These are phyloP conservation scores for Xylocampa areola DNA, from an alignment of 2,888 invertebrate genomes.

Conservation along the genomic window DNA sequence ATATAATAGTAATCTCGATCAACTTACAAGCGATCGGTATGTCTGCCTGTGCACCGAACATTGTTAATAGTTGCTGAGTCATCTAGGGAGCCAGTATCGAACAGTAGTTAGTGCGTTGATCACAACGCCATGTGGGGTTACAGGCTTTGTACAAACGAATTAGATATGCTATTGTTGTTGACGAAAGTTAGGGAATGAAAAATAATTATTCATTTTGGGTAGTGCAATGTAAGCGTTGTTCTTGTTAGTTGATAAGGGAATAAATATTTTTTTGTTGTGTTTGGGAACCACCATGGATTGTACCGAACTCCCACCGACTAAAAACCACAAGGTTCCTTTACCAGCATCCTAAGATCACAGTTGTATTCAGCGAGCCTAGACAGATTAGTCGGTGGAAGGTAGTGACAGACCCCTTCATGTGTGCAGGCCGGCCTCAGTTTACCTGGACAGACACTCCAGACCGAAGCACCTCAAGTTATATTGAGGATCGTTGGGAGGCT, in stretches of 20 bases:
- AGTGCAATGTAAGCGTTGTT: conserved; percentile 28
- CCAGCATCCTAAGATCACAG: too few relatives aligned
- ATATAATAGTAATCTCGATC: conserved; percentile 41
- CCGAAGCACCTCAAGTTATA: too few relatives aligned
- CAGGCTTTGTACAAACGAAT: conserved; percentile 57
- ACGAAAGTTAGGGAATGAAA: conserved; percentile 39
- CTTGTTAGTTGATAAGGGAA: conserved; percentile 17
- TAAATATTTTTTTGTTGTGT: neutral
- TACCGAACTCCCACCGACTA: too few relatives aligned
- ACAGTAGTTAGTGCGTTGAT: conserved; percentile 78
- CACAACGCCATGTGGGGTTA: conserved; percentile 73
- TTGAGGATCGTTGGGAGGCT: too few relatives aligned
- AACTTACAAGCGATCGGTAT: conserved; percentile 52
- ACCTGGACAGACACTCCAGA: too few relatives aligned
- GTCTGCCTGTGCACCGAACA: conserved; percentile 48
- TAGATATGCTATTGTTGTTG: conserved; percentile 51
- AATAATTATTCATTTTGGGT: conserved; percentile 39
- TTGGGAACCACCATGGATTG: too few relatives aligned
- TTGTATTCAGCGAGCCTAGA: too few relatives aligned
- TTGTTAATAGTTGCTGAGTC: conserved; percentile 74
- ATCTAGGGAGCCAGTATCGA: conserved; percentile 72
- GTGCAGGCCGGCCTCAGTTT: too few relatives aligned
- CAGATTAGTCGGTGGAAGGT: too few relatives aligned
- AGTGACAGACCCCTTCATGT: too few relatives aligned
- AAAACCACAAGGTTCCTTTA: too few relatives aligned